Percentiles rank a stretch among this genome's conserved stretches.
Conservation (phyloP, 1,140 invertebrate species). For the Nasonia giraulti region DNA sequence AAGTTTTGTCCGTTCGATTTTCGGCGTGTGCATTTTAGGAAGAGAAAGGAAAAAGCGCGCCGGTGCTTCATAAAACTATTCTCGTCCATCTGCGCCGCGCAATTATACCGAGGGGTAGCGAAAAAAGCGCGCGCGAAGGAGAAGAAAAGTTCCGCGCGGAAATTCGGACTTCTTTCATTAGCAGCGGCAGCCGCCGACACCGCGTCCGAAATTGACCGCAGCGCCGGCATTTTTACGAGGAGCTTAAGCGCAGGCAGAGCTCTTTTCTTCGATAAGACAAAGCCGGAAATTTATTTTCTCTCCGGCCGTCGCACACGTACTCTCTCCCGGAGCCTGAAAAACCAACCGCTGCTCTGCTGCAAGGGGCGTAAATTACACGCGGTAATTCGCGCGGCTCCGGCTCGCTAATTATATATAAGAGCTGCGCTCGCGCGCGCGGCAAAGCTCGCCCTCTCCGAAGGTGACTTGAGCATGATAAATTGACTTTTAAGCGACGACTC, state of each 20-base stretch:
- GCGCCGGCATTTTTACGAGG: conserved; percentile 45
- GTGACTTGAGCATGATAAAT: conserved; percentile 33
- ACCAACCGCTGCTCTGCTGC: background rate
- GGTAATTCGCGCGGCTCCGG: conserved; percentile 28
- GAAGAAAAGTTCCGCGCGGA: background rate
- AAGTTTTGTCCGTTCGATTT: too few relatives aligned
- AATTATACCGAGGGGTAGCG: background rate
- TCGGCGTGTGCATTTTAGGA: too few relatives aligned
- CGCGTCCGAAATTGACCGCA: conserved; percentile 32
- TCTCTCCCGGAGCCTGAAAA: background rate
- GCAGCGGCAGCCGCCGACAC: background rate
- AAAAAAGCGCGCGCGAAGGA: background rate
- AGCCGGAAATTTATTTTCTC: conserved; percentile 47
- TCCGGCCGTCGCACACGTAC: background rate
- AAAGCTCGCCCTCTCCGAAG: background rate
- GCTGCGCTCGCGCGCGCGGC: too few relatives aligned
- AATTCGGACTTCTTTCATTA: conserved; percentile 44
- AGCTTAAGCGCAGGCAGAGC: conserved; percentile 25
- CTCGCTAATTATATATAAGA: conserved; percentile 44
- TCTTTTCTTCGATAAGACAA: conserved; percentile 43
- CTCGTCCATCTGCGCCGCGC: background rate
- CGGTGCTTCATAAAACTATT: background rate
- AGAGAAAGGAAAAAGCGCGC: too few relatives aligned
- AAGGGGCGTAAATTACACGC: conserved; percentile 26
- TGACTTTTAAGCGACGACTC: conserved; percentile 39